These are phyloP conservation scores for Drosophila heteroneura DNA, from an alignment of 2,888 invertebrate species.

Conservation along the genomic window DNA sequence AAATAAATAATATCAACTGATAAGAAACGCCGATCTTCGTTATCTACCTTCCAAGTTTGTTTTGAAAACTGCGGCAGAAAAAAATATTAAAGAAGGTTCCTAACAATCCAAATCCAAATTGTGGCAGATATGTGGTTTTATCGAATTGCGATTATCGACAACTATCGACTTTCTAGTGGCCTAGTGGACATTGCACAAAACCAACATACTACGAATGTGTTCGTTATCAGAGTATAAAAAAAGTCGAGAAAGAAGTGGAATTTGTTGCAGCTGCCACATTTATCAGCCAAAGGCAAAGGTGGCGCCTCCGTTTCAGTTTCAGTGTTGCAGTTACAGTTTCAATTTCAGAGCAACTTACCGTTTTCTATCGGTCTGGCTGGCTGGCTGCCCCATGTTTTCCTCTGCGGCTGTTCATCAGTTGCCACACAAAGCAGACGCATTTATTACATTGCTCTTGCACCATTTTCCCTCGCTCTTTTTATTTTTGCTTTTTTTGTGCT, in stretches of 20 bases:
- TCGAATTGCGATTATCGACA: not conserved
- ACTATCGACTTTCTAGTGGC: not conserved
- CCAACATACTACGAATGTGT: not conserved
- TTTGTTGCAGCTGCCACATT: constrained; percentile 51
- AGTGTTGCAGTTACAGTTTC: constrained; percentile 32
- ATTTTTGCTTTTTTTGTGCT: constrained; percentile 15
- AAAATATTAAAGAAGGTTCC: not conserved
- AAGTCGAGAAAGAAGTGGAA: constrained; percentile 28
- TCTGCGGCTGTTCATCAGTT: constrained; percentile 70
- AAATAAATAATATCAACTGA: not conserved
- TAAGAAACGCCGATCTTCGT: not conserved
- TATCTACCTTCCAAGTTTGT: not conserved
- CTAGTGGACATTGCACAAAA: not conserved
- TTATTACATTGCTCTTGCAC: constrained; percentile 76
- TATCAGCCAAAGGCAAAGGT: constrained; percentile 66
- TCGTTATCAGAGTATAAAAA: not conserved
- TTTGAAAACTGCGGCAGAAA: too few species aligned
- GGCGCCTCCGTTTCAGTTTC: constrained; percentile 34
- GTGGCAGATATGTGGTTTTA: not conserved
- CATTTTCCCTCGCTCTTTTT: constrained; percentile 24
- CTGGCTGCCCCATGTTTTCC: constrained; percentile 37
- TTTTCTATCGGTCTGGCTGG: constrained; percentile 39
- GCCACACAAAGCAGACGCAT: constrained; percentile 70
- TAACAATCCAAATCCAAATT: not conserved
- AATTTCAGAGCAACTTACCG: constrained; percentile 26